phyloP scores from a whole-genome alignment of 1,140 invertebrate species.

The Pemphigus obesinymphae region DNA sequence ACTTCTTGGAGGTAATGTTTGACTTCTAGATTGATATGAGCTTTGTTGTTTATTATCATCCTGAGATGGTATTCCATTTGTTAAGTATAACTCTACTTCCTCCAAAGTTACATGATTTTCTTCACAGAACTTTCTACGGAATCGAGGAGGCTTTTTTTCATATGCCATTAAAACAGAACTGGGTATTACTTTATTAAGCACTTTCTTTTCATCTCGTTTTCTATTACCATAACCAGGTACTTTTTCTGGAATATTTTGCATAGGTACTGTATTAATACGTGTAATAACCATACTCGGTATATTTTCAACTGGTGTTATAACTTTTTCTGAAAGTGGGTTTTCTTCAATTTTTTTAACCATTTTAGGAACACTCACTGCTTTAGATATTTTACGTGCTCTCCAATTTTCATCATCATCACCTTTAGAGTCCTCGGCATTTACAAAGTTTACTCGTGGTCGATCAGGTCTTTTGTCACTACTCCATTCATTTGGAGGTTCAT shows the following conservation, averaged over 20 bases:
- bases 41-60: constrained; percentile 22
- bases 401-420: constrained; percentile 50
- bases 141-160: constrained; percentile 55
- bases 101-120: constrained; percentile 50
- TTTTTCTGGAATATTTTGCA: constrained; percentile 17
- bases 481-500: constrained; percentile 35
- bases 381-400: constrained; percentile 53
- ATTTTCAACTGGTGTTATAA: constrained; percentile 51
- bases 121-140: constrained; percentile 54
- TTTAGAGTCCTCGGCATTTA: constrained; percentile 47
- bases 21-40: constrained; percentile 20
- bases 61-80: constrained; percentile 21
- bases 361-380: constrained; percentile 55
- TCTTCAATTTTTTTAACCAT: constrained; percentile 53
- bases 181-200: constrained; percentile 48
- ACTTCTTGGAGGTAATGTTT: constrained; percentile 35
- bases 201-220: constrained; percentile 34
- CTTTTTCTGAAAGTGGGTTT: constrained; percentile 55
- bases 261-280: not conserved
- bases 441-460: constrained; percentile 34
- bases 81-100: constrained; percentile 27
- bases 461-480: constrained; percentile 15
- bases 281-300: constrained; percentile 47
- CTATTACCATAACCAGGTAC: not conserved
- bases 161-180: constrained; percentile 46